Base-by-base conservation (phyloP, 64 coral and sea anemone species). In the Catalaphyllia jardinei region DNA sequence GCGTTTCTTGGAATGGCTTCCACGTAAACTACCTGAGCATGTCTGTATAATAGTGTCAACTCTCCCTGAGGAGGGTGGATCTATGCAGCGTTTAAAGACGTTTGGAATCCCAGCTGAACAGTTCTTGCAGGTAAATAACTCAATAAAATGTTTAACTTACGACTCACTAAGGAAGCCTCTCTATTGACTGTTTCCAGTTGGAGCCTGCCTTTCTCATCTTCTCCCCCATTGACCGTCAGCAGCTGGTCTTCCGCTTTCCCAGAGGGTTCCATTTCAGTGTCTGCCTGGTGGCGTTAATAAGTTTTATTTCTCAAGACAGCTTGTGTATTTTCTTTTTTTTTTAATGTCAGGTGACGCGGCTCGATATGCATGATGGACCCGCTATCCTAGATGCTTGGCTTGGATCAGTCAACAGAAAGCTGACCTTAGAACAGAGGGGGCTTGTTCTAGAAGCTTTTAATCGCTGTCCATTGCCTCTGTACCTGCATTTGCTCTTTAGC, bases 1-100 rank as follows among this genome's bases (percentile, higher is more conserved):
- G 72, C 67, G 89, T 9, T 91, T 91, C 49, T 86, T 91, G 24
- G 72, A 91, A 67, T 91, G 89, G 89, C 74, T 91, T 62, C 89
- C 89, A 67, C 82, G 89, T 24, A 81, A 71, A 20, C 42, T 86
- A 24, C 80, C 89, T 28, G 33, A 71, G 69, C 79, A 91, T 86
- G 89, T 65, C 73, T 46, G 79, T 51, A 63, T 91, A 72, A 83
- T 91, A 62, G 52, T 91, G 25, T 91, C 89, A 8, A 91, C 89
- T 30, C 78, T 91, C 11, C 89, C 89, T 10, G 89, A 50, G 20
- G 89, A 76, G 29, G 89, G 89, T 30, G 80, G 89, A 4, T 91
- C 80, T 77, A 42, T 91, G 3, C 62, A 85, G 20, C 55, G 89
- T 33, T 74, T 91, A 15, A 74, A 77, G 60, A 77, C 89, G 8